Conservation (phyloP, 2,113 vertebrate species). For the Onychostoma macrolepis region DNA sequence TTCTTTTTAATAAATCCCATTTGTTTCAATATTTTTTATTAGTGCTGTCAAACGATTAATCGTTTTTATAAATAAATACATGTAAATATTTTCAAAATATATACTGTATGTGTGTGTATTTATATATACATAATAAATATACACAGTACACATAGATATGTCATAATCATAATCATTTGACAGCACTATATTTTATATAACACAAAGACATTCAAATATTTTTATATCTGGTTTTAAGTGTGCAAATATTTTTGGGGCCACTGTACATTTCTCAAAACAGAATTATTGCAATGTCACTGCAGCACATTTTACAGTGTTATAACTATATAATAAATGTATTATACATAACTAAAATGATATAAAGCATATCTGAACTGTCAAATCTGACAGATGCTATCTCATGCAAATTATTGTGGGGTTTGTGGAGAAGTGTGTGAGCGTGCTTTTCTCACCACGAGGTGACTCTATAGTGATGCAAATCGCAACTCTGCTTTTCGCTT, state of each 20-base stretch:
- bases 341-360: background rate
- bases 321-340: background rate
- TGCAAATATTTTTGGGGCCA: background rate
- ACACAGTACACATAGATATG: too few relatives aligned
- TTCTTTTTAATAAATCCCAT: too few relatives aligned
- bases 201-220: background rate
- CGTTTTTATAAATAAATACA: too few relatives aligned
- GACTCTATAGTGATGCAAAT: conserved; percentile 16
- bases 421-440: background rate
- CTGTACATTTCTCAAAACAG: background rate
- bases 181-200: background rate
- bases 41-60: too few relatives aligned
- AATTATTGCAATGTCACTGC: background rate
- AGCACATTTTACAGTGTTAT: background rate
- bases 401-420: background rate
- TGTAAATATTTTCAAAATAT: too few relatives aligned
- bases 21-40: too few relatives aligned
- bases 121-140: too few relatives aligned
- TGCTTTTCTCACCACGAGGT: background rate
- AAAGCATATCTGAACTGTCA: background rate
- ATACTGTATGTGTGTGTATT: too few relatives aligned
- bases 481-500: conserved; percentile 17
- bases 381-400: background rate
- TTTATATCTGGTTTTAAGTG: background rate
- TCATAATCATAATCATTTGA: too few relatives aligned